Conservation (phyloP, 2,888 invertebrate species). For the Galerucella calmariensis region DNA sequence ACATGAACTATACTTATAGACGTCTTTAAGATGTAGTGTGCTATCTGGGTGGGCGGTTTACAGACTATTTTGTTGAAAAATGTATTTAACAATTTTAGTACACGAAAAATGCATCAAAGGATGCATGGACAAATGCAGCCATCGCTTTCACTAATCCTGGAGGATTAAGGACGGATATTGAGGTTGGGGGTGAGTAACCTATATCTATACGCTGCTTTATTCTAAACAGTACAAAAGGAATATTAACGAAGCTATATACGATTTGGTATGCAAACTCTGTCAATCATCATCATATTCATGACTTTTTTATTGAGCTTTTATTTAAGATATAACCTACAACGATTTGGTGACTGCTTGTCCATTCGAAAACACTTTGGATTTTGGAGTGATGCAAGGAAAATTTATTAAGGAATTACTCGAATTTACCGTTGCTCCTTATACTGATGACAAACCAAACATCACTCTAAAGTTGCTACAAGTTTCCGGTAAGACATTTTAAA, state of each 20-base stretch:
- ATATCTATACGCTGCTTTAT: neutral
- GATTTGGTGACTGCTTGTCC: slow-evolving; percentile 78
- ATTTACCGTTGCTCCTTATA: slow-evolving; percentile 64
- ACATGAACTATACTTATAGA: too few species aligned
- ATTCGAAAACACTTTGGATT: slow-evolving; percentile 80
- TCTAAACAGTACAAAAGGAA: too few species aligned
- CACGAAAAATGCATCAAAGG: slow-evolving; percentile 64
- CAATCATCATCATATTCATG: too few species aligned
- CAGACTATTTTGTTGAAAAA: neutral
- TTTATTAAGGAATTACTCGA: slow-evolving; percentile 73
- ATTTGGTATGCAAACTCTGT: too few species aligned
- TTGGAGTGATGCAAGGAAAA: slow-evolving; percentile 76
- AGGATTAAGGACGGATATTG: slow-evolving; percentile 74
- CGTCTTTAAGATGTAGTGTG: too few species aligned
- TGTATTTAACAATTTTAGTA: slow-evolving; percentile 60
- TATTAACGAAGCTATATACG: too few species aligned
- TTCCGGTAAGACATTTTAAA: slow-evolving; percentile 65
- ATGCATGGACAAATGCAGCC: slow-evolving; percentile 74
- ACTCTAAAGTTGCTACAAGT: slow-evolving; percentile 70
- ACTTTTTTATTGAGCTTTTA: slow-evolving; percentile 13
- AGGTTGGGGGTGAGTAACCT: slow-evolving; percentile 68
- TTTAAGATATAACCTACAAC: slow-evolving; percentile 76
- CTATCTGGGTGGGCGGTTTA: too few species aligned
- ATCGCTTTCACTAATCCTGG: slow-evolving; percentile 77
- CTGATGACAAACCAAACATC: slow-evolving; percentile 51